These are phyloP conservation scores for Hydrophis major DNA, from an alignment of 2,797 vertebrate genomes.

Conservation along the genomic window DNA sequence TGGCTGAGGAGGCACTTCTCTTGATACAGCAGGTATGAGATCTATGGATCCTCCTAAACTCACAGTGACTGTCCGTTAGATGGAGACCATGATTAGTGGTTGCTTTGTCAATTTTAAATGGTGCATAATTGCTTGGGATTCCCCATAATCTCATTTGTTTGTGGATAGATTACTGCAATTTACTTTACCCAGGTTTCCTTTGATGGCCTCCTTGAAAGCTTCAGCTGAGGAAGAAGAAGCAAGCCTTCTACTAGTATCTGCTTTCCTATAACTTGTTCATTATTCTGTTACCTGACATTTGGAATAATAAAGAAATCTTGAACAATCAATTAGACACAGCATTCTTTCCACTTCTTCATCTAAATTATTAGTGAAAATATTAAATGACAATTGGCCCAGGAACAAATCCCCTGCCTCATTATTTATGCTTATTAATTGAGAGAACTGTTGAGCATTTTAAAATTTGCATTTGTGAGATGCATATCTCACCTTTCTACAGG, in stretches of 20 bases:
- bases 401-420: background rate
- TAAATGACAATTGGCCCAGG: background rate
- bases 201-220: background rate
- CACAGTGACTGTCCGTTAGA: background rate
- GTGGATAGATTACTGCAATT: background rate
- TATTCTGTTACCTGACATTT: background rate
- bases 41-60: background rate
- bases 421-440: background rate
- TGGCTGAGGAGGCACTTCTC: background rate
- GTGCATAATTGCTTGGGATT: background rate
- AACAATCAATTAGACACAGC: background rate
- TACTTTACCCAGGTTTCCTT: background rate
- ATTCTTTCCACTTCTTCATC: background rate
- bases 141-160: background rate
- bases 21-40: background rate
- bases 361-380: background rate
- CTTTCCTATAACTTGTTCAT: background rate
- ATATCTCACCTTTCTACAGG: background rate
- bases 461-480: background rate
- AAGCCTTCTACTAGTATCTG: background rate
- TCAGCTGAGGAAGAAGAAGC: background rate
- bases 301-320: background rate
- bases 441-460: background rate
- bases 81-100: background rate
- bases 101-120: background rate